These are phyloP conservation scores for Tipula helvola DNA, from an alignment of 2,888 invertebrate species.

Conservation along the genomic window DNA sequence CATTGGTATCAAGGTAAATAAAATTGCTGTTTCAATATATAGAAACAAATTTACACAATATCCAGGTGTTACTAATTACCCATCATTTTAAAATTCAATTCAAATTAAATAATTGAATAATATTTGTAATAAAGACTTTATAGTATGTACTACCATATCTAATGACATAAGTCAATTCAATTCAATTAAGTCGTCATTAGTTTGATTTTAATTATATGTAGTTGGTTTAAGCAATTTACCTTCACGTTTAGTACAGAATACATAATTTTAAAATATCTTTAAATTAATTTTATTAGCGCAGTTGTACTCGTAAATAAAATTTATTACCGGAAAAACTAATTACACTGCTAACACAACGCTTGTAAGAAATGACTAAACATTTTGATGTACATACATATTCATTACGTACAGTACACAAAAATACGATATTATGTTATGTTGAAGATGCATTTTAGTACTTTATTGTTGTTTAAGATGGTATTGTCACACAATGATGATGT, in stretches of 20 bases:
- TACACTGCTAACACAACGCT: background rate
- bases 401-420: background rate
- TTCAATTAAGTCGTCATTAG: background rate
- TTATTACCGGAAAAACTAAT: background rate
- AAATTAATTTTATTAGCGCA: background rate
- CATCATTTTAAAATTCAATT: background rate
- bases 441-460: background rate
- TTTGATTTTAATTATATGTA: background rate
- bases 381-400: background rate
- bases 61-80: background rate
- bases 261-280: background rate
- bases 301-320: background rate
- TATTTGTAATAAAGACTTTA: background rate
- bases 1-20: background rate
- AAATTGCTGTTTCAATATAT: background rate
- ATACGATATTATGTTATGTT: background rate
- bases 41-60: background rate
- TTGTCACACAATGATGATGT: background rate
- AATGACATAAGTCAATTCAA: background rate
- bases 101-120: background rate
- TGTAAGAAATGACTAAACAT: background rate
- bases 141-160: background rate
- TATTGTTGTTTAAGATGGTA: background rate
- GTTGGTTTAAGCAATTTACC: background rate
- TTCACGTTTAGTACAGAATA: background rate